Percentiles rank a stretch among this genome's conserved stretches.
phyloP scores from a whole-genome alignment of 2,888 invertebrate genomes.

The Tenthredo notha region DNA sequence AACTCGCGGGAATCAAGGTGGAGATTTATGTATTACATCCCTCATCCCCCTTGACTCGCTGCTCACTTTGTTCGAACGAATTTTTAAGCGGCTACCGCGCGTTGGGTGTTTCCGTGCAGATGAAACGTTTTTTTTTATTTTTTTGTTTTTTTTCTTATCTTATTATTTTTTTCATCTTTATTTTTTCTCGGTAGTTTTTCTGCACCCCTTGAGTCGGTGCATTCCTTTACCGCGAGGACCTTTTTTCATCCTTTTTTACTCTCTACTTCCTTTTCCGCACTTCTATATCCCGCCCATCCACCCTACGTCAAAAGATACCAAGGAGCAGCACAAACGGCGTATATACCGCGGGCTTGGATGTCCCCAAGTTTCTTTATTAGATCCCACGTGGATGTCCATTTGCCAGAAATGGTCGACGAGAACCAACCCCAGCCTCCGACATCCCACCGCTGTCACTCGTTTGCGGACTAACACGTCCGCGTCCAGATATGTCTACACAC shows the following conservation, averaged over 20 bases:
- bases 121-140: conserved; percentile 30
- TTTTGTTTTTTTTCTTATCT: not conserved
- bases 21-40: conserved; percentile 45
- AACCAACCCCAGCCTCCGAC: not conserved
- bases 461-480: conserved; percentile 31
- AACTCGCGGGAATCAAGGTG: conserved; percentile 21
- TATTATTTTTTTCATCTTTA: conserved; percentile 3
- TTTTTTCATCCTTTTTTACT: conserved; percentile 28
- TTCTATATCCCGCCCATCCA: not conserved
- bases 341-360: conserved; percentile 51
- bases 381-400: conserved; percentile 67
- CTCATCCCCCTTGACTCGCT: conserved; percentile 18
- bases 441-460: conserved; percentile 50
- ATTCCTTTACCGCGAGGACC: conserved; percentile 46
- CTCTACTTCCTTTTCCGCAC: conserved; percentile 16
- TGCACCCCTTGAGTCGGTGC: conserved; percentile 48
- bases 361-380: conserved; percentile 72
- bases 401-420: conserved; percentile 59
- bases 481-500: conserved; percentile 15
- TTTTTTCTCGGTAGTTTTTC: conserved; percentile 36
- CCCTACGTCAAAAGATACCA: conserved; percentile 27
- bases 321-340: not conserved
- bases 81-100: conserved; percentile 24
- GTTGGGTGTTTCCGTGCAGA: conserved; percentile 50
- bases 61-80: conserved; percentile 42